phyloP scores from a whole-genome alignment of 2,888 invertebrate species.

The Hydroisotoma schaefferi region DNA sequence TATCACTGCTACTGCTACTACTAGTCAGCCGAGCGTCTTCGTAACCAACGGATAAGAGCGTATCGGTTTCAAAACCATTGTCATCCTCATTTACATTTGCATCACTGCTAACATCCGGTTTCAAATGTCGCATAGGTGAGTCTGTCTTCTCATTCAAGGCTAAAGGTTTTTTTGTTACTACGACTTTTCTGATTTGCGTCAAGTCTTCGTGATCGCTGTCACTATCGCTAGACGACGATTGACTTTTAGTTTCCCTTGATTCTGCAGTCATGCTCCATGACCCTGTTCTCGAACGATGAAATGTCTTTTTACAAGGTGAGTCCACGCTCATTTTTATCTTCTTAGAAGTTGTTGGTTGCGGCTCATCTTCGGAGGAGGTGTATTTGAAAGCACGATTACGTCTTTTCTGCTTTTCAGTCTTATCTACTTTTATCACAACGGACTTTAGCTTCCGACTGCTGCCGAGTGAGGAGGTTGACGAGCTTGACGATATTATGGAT shows the following conservation, averaged over 20 bases:
- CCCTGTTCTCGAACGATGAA: neutral
- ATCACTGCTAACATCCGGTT: constrained; percentile 12
- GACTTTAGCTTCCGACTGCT: constrained; percentile 1
- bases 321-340: neutral
- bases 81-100: neutral
- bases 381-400: neutral
- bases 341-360: neutral
- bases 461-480: neutral
- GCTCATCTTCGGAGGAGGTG: neutral
- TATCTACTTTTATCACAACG: neutral
- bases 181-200: neutral
- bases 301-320: neutral
- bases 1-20: neutral
- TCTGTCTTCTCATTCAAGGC: neutral
- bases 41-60: neutral
- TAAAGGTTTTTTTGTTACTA: no score
- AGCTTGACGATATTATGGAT: neutral
- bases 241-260: neutral
- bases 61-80: neutral
- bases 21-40: no score
- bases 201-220: neutral
- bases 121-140: neutral
- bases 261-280: neutral
- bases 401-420: neutral
- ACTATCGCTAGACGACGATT: neutral